Evolutionary conservation across 2,113 vertebrate species (phyloP), one percentile per base, ranked within the genome.

Genomic region (Lampris megalopsis): DNA sequence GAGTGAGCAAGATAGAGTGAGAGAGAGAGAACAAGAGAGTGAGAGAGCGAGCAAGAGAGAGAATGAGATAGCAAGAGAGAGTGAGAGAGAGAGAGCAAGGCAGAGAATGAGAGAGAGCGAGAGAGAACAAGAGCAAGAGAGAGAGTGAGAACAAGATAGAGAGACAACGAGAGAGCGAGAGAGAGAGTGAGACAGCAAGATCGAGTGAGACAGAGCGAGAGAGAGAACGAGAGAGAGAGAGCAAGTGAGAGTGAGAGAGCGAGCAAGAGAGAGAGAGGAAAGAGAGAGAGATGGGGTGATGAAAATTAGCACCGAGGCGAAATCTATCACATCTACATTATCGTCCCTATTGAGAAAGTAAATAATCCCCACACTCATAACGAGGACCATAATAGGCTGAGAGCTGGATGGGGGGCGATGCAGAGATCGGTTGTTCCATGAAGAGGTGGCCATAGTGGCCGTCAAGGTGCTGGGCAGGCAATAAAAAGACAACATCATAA

Each of bases 381-480:
- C 24, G 24, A 24, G 24, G 24, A 24, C 24, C 24, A 24, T 24
- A 24, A 24, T 24, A 24, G 24, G 24, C 24, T 24, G 24, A 24
- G 49, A 59, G 42, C 2, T 35, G 63, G 61, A 58, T 11, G 63
- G 72, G 73, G 49, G 62, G 53, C n/a, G 57, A 73, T 69, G 77
- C 9, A 53, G 74, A 53, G 65, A 79, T 56, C 7, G 54, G 78
- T 71, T 75, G 83, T 88, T 68, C 63, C 49, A 70, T 63, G 84
- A 24, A 69, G 9, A 59, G 57, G 61, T 1, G 3, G 53, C 71
- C 53, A 50, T 49, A 2, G 57, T 4, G 68, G 50, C 5, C 59
- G 72, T 77, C 73, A 71, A 63, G 63, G 77, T 71, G 75, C 77
- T 52, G 68, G 75, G 80, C 64, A 59, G 65, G 68, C 77, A 77